Conservation (phyloP, 2,113 vertebrate species). For the Megatriorchis doriae region DNA sequence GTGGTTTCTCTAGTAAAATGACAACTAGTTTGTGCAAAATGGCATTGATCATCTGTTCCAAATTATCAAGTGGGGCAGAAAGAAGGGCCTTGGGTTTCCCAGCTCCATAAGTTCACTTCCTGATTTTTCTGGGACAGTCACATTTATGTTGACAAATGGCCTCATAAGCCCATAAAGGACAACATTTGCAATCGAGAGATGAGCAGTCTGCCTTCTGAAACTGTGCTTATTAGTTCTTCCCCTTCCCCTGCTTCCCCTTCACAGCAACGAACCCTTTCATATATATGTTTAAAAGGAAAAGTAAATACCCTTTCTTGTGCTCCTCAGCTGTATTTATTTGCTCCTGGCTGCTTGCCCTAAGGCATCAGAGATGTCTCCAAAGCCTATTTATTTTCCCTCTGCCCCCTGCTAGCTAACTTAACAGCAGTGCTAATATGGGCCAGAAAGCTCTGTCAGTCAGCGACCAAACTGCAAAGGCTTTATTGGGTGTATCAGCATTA, state of each 20-base stretch:
- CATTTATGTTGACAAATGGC: conserved; percentile 24
- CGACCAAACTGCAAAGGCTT: neutral
- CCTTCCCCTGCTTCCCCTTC: neutral
- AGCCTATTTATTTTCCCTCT: conserved; percentile 59
- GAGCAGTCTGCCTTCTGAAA: neutral
- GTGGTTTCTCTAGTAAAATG: conserved; percentile 2
- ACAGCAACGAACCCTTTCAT: neutral
- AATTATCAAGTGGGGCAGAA: neutral
- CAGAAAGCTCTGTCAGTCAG: conserved; percentile 41
- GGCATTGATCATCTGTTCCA: conserved; percentile 24
- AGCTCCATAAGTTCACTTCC: neutral
- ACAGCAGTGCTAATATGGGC: conserved; percentile 16
- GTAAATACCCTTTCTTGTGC: conserved; percentile 50
- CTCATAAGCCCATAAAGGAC: neutral
- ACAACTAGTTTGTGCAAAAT: neutral
- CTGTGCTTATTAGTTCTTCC: neutral
- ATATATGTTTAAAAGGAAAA: conserved; percentile 45
- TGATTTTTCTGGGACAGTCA: conserved; percentile 15
- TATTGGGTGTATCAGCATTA: neutral
- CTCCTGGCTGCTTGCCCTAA: conserved; percentile 42
- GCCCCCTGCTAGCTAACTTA: conserved; percentile 45
- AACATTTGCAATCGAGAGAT: neutral
- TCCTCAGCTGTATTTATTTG: conserved; percentile 59
- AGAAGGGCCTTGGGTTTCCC: conserved; percentile 1
- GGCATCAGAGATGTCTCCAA: conserved; percentile 30